Conservation (phyloP, 2,888 invertebrate genomes). For the Ennomos erosarius region DNA sequence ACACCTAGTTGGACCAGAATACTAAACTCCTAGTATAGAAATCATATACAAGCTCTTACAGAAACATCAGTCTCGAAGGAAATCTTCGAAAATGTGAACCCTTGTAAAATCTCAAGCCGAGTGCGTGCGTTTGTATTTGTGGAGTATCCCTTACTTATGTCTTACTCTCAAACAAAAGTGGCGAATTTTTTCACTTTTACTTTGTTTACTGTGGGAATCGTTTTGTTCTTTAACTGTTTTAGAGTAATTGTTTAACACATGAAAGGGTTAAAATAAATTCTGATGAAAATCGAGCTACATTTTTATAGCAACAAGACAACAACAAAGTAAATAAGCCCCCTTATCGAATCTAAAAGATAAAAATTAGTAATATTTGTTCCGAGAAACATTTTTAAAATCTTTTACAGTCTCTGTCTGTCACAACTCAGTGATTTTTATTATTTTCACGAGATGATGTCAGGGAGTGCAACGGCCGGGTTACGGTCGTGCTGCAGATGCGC, state of each 20-base stretch:
- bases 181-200: slow-evolving; percentile 38
- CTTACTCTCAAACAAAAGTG: slow-evolving; percentile 43
- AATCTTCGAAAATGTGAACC: slow-evolving; percentile 50
- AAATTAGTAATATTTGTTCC: slow-evolving; percentile 4
- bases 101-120: slow-evolving; percentile 50
- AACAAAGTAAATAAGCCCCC: too few relatives aligned
- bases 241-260: background rate
- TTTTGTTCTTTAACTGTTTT: slow-evolving; percentile 3
- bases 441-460: slow-evolving; percentile 49
- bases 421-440: slow-evolving; percentile 39
- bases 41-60: slow-evolving; percentile 39
- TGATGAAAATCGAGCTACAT: too few relatives aligned
- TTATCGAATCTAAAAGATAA: too few relatives aligned
- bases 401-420: slow-evolving; percentile 19
- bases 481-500: slow-evolving; percentile 45
- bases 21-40: slow-evolving; percentile 21
- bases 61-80: slow-evolving; percentile 42
- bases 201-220: slow-evolving; percentile 5
- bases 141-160: slow-evolving; percentile 50
- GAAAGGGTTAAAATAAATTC: too few relatives aligned
- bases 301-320: too few relatives aligned
- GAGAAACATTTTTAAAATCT: slow-evolving; percentile 8
- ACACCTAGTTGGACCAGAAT: slow-evolving; percentile 1
- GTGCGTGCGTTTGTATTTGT: slow-evolving; percentile 53
- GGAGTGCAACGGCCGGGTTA: slow-evolving; percentile 50